Conservation (phyloP, 2,797 vertebrate genomes). For the Argentina silus region DNA sequence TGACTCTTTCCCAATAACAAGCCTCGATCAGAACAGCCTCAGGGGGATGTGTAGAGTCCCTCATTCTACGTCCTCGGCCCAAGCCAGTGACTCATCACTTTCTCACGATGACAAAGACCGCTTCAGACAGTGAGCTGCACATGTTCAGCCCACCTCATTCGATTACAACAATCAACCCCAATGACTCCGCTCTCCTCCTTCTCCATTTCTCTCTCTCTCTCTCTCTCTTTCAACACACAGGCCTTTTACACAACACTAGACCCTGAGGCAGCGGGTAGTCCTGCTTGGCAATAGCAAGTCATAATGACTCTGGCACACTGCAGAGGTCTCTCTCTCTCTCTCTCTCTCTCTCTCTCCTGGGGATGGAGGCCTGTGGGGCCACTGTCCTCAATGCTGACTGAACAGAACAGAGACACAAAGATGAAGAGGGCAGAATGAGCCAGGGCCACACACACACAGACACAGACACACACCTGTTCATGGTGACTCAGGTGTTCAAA, state of each 20-base stretch:
- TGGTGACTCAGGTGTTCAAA: too few species aligned
- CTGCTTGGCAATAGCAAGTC: conserved; percentile 50
- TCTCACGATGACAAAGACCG: conserved; percentile 9
- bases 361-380: conserved; percentile 59
- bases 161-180: background rate
- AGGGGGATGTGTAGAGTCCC: conserved; percentile 21
- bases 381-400: conserved; percentile 62
- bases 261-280: conserved; percentile 63
- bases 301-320: conserved; percentile 67
- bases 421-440: conserved; percentile 54
- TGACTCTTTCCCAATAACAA: too few species aligned
- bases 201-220: background rate
- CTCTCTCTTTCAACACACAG: background rate
- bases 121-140: conserved; percentile 2
- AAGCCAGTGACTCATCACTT: conserved; percentile 44
- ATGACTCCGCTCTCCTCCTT: background rate
- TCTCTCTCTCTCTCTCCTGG: conserved; percentile 31
- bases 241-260: too few species aligned
- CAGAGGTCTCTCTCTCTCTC: conserved; percentile 39
- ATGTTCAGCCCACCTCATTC: background rate
- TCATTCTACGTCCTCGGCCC: conserved; percentile 40
- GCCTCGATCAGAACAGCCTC: background rate
- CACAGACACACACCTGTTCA: background rate
- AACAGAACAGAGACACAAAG: conserved; percentile 32
- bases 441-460: conserved; percentile 29